Evolutionary conservation across 1,140 invertebrate species (phyloP), one percentile per base, ranked within the genome.

Genomic region (Ostrea denselamellosa): DNA sequence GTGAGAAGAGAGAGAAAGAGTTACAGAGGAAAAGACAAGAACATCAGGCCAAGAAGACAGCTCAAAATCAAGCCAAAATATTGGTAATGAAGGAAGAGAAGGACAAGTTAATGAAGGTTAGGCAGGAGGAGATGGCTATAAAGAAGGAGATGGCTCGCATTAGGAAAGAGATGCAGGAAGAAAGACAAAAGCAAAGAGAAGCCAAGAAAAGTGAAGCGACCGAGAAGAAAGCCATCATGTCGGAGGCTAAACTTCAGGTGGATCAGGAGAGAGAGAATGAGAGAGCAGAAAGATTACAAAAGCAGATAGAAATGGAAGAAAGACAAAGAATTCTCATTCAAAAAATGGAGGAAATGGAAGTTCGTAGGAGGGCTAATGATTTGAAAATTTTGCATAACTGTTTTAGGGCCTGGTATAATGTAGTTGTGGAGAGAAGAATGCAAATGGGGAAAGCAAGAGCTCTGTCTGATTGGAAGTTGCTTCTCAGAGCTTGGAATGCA

Each of bases 381-480:
- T 83, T 93, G 14, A 91, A 90, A 28, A 85, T 56, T 62, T 62
- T 62, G 58, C 56, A 62, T 5, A 56, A 85, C n/a, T 62, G 53
- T 85, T 85, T 85, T 58, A 93, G 92, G 22, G 91, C 92, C 14
- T 95, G 94, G 94, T 94, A 94, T 87, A 91, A 92, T 71, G 34
- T 94, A 1, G 92, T 94, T 34, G 51, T 95, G 81, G 91, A 94
- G 22, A 89, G 91, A 8, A 88, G 93, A 54, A 82, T 95, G 53
- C 89, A 93, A 83, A 90, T 93, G 83, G 94, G 94, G 5, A 94
- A 94, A 89, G 94, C 93, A 5, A 88, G 91, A 77, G 94, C 94
- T 14, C 88, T 94, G 84, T 87, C 91, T 83, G 94, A 95, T 91
- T 95, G 94, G 94, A 93, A 92, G 85, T 85, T 93, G 5, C 89